Evolutionary conservation across 2,797 vertebrate genomes (phyloP), one percentile per base, ranked within the genome.

Genomic region (Rhyacichthys aspro): DNA sequence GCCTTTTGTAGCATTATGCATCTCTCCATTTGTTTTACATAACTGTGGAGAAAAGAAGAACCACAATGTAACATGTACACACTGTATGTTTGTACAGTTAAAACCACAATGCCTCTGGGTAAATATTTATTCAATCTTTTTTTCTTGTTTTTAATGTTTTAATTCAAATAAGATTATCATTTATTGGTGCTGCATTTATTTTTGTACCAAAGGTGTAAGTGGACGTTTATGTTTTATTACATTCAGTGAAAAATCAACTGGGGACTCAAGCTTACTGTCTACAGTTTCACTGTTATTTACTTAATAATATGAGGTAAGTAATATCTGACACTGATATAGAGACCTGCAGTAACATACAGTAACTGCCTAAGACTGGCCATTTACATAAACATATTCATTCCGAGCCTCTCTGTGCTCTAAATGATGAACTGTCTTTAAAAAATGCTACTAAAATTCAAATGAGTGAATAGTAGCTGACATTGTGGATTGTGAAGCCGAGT

Each of bases 111-210:
- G 82, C 83, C 84, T 86, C 84, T 81, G 63, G 65, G 67, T 79
- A 53, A 50, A 72, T 39, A 79, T n/a, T 67, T 85, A 73, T 84
- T 84, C 84, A 63, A 66, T 59, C 63, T 44, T 55, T 19, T 56
- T 33, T 43, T 72, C 76, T 74, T 14, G 6, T n/a, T 69, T 62
- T 70, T 1, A 57, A 46, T 82, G 28, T 73, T 72, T 78, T 79
- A 43, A 66, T 76, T 83, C 74, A 75, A 88, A 88, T 55, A 50
- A 84, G 64, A 84, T 83, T 88, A 89, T 91, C 62, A 89, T 92
- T 92, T 91, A 75, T 82, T 79, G 86, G 88, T 89, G 83, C 91
- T 91, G 87, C 78, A 87, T 80, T 89, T 91, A 90, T 91, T 92
- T 93, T 92, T 93, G 70, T 93, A 92, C 67, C 75, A 74, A 67